Conservation (phyloP, 2,888 invertebrate species). For the Ganaspis brasiliensis region DNA sequence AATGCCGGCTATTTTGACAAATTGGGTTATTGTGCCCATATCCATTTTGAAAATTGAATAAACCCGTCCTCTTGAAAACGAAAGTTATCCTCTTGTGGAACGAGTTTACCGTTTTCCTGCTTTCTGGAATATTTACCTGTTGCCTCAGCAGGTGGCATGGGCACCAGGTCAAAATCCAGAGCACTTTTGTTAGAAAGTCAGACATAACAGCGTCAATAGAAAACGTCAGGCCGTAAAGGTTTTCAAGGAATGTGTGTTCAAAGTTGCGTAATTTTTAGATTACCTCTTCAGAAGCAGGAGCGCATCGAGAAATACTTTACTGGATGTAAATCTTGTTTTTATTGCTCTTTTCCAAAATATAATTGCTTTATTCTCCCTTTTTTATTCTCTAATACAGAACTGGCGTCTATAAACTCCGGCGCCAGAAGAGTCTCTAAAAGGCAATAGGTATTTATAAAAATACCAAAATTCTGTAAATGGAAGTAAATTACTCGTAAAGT, state of each 20-base stretch:
- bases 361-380: no score
- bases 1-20: slow-evolving; percentile 3
- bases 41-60: neutral
- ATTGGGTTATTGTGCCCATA: neutral
- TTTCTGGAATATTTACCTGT: slow-evolving; percentile 30
- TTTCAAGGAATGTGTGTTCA: neutral
- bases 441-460: no score
- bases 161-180: slow-evolving; percentile 31
- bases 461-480: no score
- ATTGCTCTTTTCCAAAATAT: neutral
- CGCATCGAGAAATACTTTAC: no score
- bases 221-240: neutral
- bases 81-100: neutral
- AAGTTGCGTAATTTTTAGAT: neutral
- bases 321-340: neutral
- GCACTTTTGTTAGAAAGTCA: slow-evolving; percentile 28
- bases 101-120: slow-evolving; percentile 8
- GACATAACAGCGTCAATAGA: slow-evolving; percentile 7
- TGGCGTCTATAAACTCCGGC: no score
- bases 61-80: neutral
- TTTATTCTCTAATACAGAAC: no score
- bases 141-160: neutral
- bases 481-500: no score
- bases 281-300: neutral
- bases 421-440: no score